A percentile compares a stretch with the other conserved stretches of the same genome.
These are phyloP conservation scores for Chloromyia formosa DNA, from an alignment of 2,888 invertebrate genomes.

Conservation along the genomic window DNA sequence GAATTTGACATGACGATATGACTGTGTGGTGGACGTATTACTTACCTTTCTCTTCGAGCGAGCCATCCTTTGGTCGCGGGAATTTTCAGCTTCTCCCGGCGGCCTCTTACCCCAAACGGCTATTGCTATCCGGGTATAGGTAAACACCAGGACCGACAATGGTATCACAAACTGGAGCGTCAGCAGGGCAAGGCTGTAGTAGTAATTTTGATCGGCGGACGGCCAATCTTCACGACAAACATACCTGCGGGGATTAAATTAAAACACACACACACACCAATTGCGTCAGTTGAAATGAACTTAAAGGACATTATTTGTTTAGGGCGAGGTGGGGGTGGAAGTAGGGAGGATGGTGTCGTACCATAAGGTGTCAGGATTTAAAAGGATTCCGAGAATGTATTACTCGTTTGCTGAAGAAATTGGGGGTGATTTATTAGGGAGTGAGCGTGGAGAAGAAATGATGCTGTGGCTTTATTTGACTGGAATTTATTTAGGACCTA, in stretches of 20 bases:
- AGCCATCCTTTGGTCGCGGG: constrained; percentile 82
- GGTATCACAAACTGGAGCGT: constrained; percentile 87
- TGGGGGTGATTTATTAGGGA: too few species aligned
- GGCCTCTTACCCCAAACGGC: constrained; percentile 88
- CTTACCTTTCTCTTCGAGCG: constrained; percentile 87
- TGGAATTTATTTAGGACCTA: too few species aligned
- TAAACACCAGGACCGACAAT: constrained; percentile 79
- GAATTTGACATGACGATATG: not conserved
- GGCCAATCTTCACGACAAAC: constrained; percentile 80
- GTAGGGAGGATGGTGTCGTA: too few species aligned
- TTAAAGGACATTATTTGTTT: too few species aligned
- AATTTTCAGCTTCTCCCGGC: constrained; percentile 88
- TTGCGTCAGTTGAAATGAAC: too few species aligned
- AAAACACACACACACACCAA: not conserved
- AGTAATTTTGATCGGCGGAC: constrained; percentile 70
- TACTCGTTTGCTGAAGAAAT: too few species aligned
- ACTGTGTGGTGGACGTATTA: not conserved
- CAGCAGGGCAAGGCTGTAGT: constrained; percentile 81
- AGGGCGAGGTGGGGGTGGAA: too few species aligned
- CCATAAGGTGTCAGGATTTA: too few species aligned
- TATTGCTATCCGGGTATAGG: constrained; percentile 85
- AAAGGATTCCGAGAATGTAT: too few species aligned
- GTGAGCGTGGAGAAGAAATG: too few species aligned
- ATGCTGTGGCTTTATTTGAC: too few species aligned
- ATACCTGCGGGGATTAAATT: constrained; percentile 67